Evolutionary conservation across 2,888 invertebrate species (phyloP), one percentile per base, ranked within the genome.

Genomic region (Volucella inanis): DNA sequence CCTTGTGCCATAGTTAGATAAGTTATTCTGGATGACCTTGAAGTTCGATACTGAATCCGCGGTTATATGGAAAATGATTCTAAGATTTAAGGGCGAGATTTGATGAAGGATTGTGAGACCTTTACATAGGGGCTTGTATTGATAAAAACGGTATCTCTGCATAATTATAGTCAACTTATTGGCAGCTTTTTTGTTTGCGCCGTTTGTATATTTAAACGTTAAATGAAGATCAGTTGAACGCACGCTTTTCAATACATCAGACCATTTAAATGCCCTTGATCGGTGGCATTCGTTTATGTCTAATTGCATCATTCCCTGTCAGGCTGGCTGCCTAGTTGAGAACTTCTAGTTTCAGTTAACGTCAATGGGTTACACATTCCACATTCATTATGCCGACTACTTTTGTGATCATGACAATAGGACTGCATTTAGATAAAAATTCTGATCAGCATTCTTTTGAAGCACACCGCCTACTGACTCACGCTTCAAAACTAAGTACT

Each of bases 1-100:
- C 22, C 39, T 43, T 72, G 61, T 61, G 61, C 15, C 22, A 38
- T 22, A 43, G 43, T 61, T 50, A 11, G 71, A 61, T 61, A 61
- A 43, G 71, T 52, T 72, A 72, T 59, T 61, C 71, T 61, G 41
- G 50, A 31, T 72, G 61, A 72, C 71, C 70, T 57, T 47, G 18
- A n/a, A 18, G 55, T 14, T 43, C 31, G 65, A 18, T 67, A 50
- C 9, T 52, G 9, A 22, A 15, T 18, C 41, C 22, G 18, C 18
- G 18, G 18, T 18, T 18, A 18, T 18, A 2, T 18, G 18, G 18
- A 18, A 18, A 18, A 18, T 18, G 18, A 18, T 18, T 18, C 1
- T 2, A 2, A n/a, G n/a, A n/a, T n/a, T n/a, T n/a, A n/a, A n/a
- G n/a, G n/a, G 18, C 18, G 18, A 18, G 18, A 18, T 18, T 18